These are phyloP conservation scores for Idris sp. DNA, from an alignment of 1,140 invertebrate genomes.

Conservation along the genomic window DNA sequence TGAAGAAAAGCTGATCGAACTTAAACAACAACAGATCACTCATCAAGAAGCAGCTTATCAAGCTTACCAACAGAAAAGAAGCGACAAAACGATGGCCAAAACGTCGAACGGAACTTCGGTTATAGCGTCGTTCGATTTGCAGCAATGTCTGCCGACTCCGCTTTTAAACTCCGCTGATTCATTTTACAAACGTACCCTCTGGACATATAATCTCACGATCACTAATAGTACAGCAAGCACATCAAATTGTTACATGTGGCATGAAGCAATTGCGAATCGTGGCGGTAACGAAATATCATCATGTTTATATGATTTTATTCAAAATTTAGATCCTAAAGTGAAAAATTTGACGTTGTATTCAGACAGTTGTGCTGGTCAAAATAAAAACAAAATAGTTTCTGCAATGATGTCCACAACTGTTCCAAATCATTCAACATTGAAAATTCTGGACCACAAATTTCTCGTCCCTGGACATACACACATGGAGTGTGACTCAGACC, in stretches of 20 bases:
- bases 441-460: conserved; percentile 69
- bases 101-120: neutral
- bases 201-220: conserved; percentile 72
- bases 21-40: conserved; percentile 24
- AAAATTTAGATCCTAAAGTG: conserved; percentile 35
- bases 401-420: conserved; percentile 27
- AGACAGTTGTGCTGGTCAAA: conserved; percentile 68
- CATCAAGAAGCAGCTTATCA: conserved; percentile 33
- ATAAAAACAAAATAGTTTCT: conserved; percentile 65
- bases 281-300: conserved; percentile 65
- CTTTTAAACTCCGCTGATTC: conserved; percentile 58
- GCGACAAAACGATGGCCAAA: conserved; percentile 15
- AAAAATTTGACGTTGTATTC: conserved; percentile 66
- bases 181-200: conserved; percentile 70
- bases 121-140: conserved; percentile 18
- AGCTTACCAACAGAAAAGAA: conserved; percentile 24
- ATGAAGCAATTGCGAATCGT: conserved; percentile 62
- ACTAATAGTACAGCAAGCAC: conserved; percentile 58
- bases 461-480: conserved; percentile 66
- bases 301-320: conserved; percentile 62
- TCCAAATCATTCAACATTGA: conserved; percentile 30
- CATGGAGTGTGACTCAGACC: conserved; percentile 66
- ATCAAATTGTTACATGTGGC: conserved; percentile 65
- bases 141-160: conserved; percentile 68
- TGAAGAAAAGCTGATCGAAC: conserved; percentile 20